Conservation (phyloP, 2,113 vertebrate genomes). For the Xenus cinereus region DNA sequence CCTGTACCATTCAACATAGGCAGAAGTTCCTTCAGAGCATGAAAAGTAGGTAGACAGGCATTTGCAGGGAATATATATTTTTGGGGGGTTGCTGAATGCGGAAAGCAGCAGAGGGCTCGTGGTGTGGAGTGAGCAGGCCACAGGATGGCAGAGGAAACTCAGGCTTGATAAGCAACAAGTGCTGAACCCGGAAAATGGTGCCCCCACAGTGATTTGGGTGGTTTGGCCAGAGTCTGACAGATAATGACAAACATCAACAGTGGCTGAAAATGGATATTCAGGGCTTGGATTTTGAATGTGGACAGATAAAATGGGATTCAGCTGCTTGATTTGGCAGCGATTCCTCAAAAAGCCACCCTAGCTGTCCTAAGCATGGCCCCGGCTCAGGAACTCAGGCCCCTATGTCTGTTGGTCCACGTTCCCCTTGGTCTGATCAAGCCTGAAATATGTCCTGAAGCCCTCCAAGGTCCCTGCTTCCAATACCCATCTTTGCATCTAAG, state of each 20-base stretch:
- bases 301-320: background rate
- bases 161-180: background rate
- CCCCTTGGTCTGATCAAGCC: background rate
- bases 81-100: background rate
- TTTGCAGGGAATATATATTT: fast-evolving
- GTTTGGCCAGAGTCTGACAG: background rate
- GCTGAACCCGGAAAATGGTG: background rate
- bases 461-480: background rate
- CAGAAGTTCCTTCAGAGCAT: background rate
- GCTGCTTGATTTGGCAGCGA: background rate
- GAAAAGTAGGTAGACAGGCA: background rate
- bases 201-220: background rate
- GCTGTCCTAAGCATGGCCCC: no score
- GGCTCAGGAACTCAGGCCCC: background rate
- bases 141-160: background rate
- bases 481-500: background rate
- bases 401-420: background rate
- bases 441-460: background rate
- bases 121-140: background rate
- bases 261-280: background rate
- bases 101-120: background rate
- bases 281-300: background rate
- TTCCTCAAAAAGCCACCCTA: background rate
- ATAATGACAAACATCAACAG: background rate
- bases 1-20: fast-evolving